Percentiles rank a stretch among this genome's conserved stretches.
Conservation (phyloP, 2,113 vertebrate genomes). For the Prionailurus viverrinus region DNA sequence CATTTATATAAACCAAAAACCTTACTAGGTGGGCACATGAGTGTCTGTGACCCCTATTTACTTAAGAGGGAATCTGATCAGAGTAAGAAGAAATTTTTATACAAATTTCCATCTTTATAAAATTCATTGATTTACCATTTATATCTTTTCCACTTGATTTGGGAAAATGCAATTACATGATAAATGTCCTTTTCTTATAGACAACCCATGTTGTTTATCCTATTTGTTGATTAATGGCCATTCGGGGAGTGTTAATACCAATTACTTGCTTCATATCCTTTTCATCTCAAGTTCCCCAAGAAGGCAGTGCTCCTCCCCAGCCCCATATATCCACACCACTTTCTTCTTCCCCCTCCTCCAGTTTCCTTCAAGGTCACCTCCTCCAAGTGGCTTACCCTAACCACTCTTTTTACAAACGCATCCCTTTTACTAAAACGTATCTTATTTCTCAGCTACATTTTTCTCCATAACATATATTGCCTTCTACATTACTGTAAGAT, state of each 20-base stretch:
- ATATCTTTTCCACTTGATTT: not conserved
- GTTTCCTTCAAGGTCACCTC: not conserved
- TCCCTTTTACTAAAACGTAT: not conserved
- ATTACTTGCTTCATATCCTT: not conserved
- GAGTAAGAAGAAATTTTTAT: not conserved
- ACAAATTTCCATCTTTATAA: not conserved
- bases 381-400: not conserved
- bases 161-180: not conserved
- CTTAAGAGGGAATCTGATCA: not conserved
- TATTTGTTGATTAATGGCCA: not conserved
- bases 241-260: accelerated
- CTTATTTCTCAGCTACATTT: not conserved
- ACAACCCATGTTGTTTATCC: not conserved
- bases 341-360: not conserved
- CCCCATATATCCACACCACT: not conserved
- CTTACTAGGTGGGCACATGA: not conserved
- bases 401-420: not conserved
- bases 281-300: not conserved
- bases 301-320: not conserved
- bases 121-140: not conserved
- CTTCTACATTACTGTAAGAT: not conserved
- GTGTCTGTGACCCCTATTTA: not conserved
- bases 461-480: not conserved
- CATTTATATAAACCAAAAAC: not conserved
- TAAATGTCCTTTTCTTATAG: not conserved